Evolutionary conservation across 2,888 invertebrate species (phyloP), one percentile per base, ranked within the genome.

Genomic region (Bombyx huttoni): DNA sequence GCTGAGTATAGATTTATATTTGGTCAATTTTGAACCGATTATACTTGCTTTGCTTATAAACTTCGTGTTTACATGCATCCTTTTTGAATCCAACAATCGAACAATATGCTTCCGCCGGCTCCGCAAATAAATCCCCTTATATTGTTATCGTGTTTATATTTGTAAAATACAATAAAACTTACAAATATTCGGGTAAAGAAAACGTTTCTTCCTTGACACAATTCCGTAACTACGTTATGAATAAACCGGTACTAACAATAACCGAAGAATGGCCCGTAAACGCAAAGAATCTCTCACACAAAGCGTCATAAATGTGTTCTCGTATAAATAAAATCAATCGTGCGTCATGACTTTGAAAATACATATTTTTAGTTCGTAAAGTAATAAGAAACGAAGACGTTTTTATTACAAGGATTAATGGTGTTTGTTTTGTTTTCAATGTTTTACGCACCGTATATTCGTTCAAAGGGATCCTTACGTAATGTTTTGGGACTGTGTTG

Each of bases 301-400:
- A 68, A 73, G 67, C 70, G 61, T 66, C 70, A 70, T 81, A 79
- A 81, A 83, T 73, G 65, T 70, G 73, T 80, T 75, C 70, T 59
- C 75, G 64, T 61, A 66, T 62, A 73, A 78, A 78, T 81, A 81
- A 76, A 76, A 70, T 71, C 68, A 73, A 74, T 74, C 64, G 65
- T 63, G 68, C 73, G 69, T 73, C 72, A 70, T 69, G 68, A 67
- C 64, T 68, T 61, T 58, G 57, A 53, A 54, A 61, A 63, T 57
- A 57, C 55, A 65, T 67, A 64, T 64, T 67, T 65, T 65, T 61
- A 61, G 60, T 58, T 59, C 56, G 60, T 61, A 58, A 64, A 59
- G 56, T 51, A 62, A 52, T 54, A 57, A 58, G 60, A 57, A 58
- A 57, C 49, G 54, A 53, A 49, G 65, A 66, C 64, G 56, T 63